Percentiles rank a stretch among this genome's conserved stretches.
These are phyloP conservation scores for Hetaerina titia DNA, from an alignment of 2,888 invertebrate species.

Conservation along the genomic window DNA sequence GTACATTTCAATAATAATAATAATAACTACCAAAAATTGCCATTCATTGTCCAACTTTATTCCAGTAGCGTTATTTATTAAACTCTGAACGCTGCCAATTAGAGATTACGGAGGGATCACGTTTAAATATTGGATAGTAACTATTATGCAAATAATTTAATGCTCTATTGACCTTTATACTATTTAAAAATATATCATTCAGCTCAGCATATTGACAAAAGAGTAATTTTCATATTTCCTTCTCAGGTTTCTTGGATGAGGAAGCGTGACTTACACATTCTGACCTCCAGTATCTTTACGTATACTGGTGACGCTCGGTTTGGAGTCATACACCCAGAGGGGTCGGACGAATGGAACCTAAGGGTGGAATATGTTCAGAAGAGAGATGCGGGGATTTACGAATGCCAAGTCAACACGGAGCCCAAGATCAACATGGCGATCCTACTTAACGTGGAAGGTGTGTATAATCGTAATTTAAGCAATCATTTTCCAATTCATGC, in stretches of 20 bases:
- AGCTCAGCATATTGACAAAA: too few relatives aligned
- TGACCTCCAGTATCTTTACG: conserved; percentile 90
- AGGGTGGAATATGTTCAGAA: conserved; percentile 91
- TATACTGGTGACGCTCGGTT: conserved; percentile 93
- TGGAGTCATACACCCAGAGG: conserved; percentile 90
- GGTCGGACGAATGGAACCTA: conserved; percentile 92
- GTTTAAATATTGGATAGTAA: too few relatives aligned
- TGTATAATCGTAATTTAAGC: conserved; percentile 71
- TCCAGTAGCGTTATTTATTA: too few relatives aligned
- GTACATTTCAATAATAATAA: too few relatives aligned
- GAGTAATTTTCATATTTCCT: conserved; percentile 65
- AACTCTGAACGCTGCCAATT: too few relatives aligned
- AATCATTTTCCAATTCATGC: neutral
- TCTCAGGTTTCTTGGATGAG: conserved; percentile 90
- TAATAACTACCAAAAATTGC: too few relatives aligned
- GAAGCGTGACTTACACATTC: conserved; percentile 89
- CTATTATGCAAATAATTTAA: too few relatives aligned
- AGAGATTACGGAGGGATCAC: too few relatives aligned
- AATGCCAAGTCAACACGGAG: conserved; percentile 94
- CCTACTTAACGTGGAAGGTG: conserved; percentile 89
- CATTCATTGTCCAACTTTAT: too few relatives aligned
- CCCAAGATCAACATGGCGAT: conserved; percentile 93
- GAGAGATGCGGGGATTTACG: conserved; percentile 90
- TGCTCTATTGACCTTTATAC: too few relatives aligned
- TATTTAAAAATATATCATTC: too few relatives aligned